Evolutionary conservation across 2,888 invertebrate species (phyloP).

Genomic region (Drosophila flavopinicola): DNA sequence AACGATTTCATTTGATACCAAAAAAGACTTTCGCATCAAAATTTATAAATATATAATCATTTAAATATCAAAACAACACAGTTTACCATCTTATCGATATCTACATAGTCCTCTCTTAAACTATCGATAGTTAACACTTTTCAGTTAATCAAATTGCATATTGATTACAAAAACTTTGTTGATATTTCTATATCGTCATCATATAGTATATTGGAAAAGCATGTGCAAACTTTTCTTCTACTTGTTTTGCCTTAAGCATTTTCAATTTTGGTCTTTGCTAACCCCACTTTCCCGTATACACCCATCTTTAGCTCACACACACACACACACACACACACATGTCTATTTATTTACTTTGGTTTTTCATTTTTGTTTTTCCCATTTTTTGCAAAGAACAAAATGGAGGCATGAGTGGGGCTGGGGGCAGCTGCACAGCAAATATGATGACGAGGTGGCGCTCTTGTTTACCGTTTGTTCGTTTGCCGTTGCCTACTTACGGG

Average conservation of each 20-base stretch:
- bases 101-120: no score
- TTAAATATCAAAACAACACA: no score
- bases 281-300: no score
- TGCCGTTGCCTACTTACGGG: conserved; percentile 44
- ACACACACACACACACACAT: no score
- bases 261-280: conserved; percentile 42
- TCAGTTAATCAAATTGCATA: conserved; percentile 17
- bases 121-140: not conserved
- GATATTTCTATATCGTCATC: not conserved
- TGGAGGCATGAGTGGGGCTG: not conserved
- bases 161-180: conserved; percentile 22
- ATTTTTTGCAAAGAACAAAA: conserved; percentile 8
- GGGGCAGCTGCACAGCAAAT: conserved; percentile 6
- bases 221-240: conserved; percentile 25
- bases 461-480: conserved; percentile 45
- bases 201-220: conserved; percentile 11
- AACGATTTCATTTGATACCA: no score
- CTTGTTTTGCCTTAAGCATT: conserved; percentile 34
- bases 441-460: conserved; percentile 30
- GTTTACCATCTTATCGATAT: no score
- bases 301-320: conserved; percentile 18
- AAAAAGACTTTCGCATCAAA: not conserved
- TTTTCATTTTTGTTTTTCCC: conserved; percentile 19
- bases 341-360: conserved; percentile 58
- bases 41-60: not conserved